phyloP scores from a whole-genome alignment of 2,113 vertebrate species.

The Anthoscopus minutus region DNA sequence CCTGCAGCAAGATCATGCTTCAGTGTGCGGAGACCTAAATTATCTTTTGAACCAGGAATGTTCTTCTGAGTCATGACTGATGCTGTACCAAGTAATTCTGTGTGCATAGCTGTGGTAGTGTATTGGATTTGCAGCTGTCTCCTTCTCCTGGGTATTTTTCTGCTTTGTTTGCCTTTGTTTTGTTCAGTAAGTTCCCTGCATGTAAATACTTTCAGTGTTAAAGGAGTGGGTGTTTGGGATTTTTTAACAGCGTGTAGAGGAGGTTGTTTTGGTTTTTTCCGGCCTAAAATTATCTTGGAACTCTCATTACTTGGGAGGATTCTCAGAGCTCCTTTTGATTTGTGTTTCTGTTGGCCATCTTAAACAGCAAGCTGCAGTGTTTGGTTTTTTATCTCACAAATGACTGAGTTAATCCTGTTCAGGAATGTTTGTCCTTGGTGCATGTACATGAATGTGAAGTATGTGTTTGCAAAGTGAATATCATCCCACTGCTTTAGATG shows the following conservation, averaged over 20 bases:
- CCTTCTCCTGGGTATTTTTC: background rate
- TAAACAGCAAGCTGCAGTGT: background rate
- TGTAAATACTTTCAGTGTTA: background rate
- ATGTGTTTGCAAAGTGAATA: background rate
- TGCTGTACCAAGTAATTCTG: background rate
- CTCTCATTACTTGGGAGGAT: background rate
- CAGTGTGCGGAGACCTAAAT: background rate
- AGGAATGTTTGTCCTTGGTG: background rate
- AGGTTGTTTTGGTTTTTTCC: background rate
- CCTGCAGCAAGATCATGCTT: background rate
- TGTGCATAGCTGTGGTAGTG: background rate
- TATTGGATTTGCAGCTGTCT: background rate
- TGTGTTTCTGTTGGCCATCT: background rate
- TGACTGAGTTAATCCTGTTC: background rate
- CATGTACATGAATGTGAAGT: background rate
- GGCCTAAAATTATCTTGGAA: background rate
- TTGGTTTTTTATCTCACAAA: background rate
- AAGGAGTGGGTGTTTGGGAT: background rate
- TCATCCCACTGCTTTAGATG: rapidly evolving
- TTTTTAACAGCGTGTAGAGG: background rate
- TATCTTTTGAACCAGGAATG: background rate
- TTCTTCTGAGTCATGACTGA: background rate
- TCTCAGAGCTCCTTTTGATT: background rate
- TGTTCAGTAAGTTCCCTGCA: background rate
- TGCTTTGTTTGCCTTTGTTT: background rate